phyloP scores from a whole-genome alignment of 2,113 vertebrate species.

The Rhineura floridana region DNA sequence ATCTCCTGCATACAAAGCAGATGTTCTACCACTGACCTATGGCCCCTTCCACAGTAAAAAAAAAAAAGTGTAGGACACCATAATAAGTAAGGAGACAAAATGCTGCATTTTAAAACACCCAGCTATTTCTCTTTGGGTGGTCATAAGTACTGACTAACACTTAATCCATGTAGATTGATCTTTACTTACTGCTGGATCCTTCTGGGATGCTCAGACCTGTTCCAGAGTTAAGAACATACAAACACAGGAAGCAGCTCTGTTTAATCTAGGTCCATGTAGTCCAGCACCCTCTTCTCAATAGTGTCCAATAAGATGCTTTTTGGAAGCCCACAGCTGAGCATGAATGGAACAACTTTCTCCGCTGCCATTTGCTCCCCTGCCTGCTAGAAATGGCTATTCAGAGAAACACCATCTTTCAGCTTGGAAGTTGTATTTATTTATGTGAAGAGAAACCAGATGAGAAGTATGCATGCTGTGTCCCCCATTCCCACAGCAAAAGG shows the following conservation, averaged over 20 bases:
- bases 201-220: not conserved
- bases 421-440: not conserved
- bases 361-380: not conserved
- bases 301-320: not conserved
- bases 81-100: not conserved
- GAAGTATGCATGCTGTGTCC: no score
- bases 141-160: not conserved
- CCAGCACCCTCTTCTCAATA: not conserved
- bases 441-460: no score
- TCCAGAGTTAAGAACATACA: not conserved
- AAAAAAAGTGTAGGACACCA: not conserved
- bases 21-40: no score
- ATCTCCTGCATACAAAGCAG: not conserved
- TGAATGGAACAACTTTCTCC: not conserved
- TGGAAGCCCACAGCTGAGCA: not conserved
- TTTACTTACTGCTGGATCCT: not conserved
- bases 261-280: not conserved
- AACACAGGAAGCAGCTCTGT: not conserved
- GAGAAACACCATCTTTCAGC: not conserved
- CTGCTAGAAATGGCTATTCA: not conserved
- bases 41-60: not conserved
- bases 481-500: no score
- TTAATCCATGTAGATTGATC: not conserved
- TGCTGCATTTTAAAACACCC: not conserved
- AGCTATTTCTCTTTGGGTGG: not conserved